Conservation (phyloP, 2,797 vertebrate genomes). For the Mormyrops boulengeri region DNA sequence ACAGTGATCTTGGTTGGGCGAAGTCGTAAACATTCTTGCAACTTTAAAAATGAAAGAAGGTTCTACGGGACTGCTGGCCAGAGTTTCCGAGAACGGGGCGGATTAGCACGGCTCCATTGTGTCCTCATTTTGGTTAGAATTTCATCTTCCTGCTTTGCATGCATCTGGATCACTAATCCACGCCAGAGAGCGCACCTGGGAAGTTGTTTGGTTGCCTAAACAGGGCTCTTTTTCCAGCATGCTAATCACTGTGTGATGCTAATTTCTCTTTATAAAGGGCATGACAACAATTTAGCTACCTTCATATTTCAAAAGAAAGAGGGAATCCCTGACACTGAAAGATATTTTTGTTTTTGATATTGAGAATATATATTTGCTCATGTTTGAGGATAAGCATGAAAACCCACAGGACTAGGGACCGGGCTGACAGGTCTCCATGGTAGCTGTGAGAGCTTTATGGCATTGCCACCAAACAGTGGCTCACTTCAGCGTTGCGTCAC, state of each 20-base stretch:
- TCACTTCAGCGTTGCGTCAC: background rate
- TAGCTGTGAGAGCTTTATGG: background rate
- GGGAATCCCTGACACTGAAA: background rate
- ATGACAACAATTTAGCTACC: background rate
- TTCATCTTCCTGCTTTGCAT: background rate
- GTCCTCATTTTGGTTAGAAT: background rate
- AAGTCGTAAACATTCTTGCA: background rate
- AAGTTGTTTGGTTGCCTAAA: constrained; percentile 6
- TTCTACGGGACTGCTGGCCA: background rate
- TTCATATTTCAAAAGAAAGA: background rate
- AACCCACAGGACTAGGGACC: background rate
- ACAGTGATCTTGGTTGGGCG: background rate
- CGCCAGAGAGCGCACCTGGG: constrained; percentile 17
- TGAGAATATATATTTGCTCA: background rate
- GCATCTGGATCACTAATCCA: constrained; percentile 1
- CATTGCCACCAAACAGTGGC: background rate
- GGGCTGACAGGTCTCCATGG: background rate
- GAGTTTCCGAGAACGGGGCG: background rate
- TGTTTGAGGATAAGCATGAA: background rate
- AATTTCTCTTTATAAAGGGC: background rate
- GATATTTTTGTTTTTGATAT: background rate
- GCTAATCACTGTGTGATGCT: background rate
- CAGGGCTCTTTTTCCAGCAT: background rate
- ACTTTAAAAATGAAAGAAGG: background rate
- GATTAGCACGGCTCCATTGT: background rate